A percentile compares a stretch with the other conserved stretches of the same genome.
phyloP scores from a whole-genome alignment of 30 jellyfish, hydroid and myxozoan genomes.

The Sanderia malayensis region DNA sequence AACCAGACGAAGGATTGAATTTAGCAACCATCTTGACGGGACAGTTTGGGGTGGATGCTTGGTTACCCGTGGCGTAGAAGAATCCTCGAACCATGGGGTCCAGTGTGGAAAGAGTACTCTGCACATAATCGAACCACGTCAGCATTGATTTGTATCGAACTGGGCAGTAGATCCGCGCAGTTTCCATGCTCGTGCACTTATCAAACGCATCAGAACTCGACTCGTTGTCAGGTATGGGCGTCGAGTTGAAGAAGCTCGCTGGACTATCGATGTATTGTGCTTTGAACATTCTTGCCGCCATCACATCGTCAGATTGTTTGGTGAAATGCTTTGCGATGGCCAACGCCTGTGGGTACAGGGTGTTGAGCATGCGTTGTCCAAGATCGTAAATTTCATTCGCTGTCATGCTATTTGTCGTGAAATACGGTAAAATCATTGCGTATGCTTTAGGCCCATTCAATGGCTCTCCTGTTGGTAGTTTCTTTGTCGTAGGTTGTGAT shows the following conservation, averaged over 20 bases:
- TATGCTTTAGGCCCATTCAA: constrained; percentile 77
- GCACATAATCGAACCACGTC: constrained; percentile 82
- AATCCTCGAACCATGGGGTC: constrained; percentile 73
- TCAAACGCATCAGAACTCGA: constrained; percentile 69
- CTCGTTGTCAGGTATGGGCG: constrained; percentile 86
- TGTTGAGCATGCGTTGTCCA: constrained; percentile 66
- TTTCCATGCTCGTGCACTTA: constrained; percentile 71
- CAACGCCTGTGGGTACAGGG: constrained; percentile 68
- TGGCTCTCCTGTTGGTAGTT: constrained; percentile 88
- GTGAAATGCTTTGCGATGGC: constrained; percentile 58
- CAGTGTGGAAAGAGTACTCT: constrained; percentile 41
- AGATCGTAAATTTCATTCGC: constrained; percentile 64
- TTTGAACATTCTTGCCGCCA: constrained; percentile 68
- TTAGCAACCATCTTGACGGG: constrained; percentile 86
- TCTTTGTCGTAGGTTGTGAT: constrained; percentile 62
- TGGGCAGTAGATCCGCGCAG: constrained; percentile 81
- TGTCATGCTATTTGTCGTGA: constrained; percentile 74
- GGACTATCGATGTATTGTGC: constrained; percentile 60
- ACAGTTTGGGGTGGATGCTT: constrained; percentile 86
- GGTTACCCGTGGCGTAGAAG: constrained; percentile 66
- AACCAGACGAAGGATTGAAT: constrained; percentile 95
- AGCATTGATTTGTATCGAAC: constrained; percentile 85
- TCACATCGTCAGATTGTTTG: constrained; percentile 28
- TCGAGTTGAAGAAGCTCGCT: constrained; percentile 60
- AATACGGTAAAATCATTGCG: constrained; percentile 83